Evolutionary conservation across 1,140 invertebrate genomes (phyloP).

Genomic region (Lamellibrachia luymesi): DNA sequence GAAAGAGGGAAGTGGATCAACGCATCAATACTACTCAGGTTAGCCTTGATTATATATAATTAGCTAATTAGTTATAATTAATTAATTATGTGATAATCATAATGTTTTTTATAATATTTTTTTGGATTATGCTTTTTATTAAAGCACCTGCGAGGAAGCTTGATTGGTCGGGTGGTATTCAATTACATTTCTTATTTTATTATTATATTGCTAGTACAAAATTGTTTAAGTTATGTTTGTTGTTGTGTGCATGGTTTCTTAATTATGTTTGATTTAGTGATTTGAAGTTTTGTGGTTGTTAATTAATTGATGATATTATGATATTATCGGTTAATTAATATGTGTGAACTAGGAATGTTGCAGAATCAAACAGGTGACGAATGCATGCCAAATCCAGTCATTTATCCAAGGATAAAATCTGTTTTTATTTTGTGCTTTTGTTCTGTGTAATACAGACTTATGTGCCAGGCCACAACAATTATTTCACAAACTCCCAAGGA

Average conservation of each 20-base stretch:
- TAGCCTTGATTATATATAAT: neutral
- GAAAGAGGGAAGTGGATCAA: neutral
- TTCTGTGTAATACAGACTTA: too few species aligned
- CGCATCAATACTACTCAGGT: neutral
- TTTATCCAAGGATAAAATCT: neutral
- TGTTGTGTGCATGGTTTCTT: neutral
- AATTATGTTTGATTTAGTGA: neutral
- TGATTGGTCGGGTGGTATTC: too few species aligned
- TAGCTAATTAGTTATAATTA: neutral
- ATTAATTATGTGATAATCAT: neutral
- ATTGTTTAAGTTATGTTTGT: neutral
- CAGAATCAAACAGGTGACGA: neutral
- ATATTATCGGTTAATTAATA: neutral
- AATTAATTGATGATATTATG: neutral
- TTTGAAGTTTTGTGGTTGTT: neutral
- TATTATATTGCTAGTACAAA: neutral
- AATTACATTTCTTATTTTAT: too few species aligned
- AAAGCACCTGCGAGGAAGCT: too few species aligned
- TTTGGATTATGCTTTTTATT: too few species aligned
- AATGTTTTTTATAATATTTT: too few species aligned
- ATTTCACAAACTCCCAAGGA: too few species aligned
- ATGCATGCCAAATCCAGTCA: neutral
- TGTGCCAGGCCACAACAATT: too few species aligned
- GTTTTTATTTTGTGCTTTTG: too few species aligned
- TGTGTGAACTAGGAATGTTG: neutral